Conservation (phyloP, 2,888 invertebrate genomes). For the Tachina grossa region DNA sequence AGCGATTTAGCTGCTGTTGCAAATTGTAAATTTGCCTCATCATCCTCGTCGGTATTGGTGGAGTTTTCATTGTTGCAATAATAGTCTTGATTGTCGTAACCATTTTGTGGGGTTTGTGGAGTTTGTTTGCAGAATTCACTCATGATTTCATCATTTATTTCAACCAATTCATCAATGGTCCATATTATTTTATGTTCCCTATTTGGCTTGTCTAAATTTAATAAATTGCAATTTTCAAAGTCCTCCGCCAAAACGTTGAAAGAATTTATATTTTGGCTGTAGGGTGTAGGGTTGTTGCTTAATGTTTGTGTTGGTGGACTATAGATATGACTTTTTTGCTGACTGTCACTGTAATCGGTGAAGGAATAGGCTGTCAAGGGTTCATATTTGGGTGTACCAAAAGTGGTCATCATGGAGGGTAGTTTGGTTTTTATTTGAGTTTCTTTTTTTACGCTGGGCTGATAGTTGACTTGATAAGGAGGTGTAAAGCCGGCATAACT, state of each 20-base stretch:
- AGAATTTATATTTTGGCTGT: conserved; percentile 65
- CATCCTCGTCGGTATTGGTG: conserved; percentile 71
- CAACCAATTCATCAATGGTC: conserved; percentile 81
- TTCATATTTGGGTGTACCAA: conserved; percentile 79
- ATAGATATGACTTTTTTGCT: conserved; percentile 65
- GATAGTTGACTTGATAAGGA: conserved; percentile 60
- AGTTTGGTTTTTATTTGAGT: conserved; percentile 73
- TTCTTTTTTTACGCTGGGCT: conserved; percentile 58
- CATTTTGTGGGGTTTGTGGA: conserved; percentile 13
- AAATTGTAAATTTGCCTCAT: conserved; percentile 69
- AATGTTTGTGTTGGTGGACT: conserved; percentile 55
- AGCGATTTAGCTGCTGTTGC: conserved; percentile 47
- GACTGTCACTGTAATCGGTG: conserved; percentile 47
- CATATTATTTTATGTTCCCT: conserved; percentile 82
- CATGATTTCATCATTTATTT: conserved; percentile 74
- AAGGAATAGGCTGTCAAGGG: conserved; percentile 70
- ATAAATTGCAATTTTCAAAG: conserved; percentile 78
- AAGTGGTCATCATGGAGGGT: conserved; percentile 82
- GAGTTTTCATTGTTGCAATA: conserved; percentile 55
- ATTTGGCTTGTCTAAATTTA: conserved; percentile 78
- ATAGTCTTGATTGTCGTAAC: conserved; percentile 20
- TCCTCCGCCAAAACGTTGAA: conserved; percentile 78
- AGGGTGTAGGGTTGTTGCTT: conserved; percentile 9
- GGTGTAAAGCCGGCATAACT: conserved; percentile 62
- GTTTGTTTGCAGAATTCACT: conserved; percentile 66